Evolutionary conservation across 2,113 vertebrate genomes (phyloP), one percentile per base, ranked within the genome.

Genomic region (Nymphicus hollandicus): DNA sequence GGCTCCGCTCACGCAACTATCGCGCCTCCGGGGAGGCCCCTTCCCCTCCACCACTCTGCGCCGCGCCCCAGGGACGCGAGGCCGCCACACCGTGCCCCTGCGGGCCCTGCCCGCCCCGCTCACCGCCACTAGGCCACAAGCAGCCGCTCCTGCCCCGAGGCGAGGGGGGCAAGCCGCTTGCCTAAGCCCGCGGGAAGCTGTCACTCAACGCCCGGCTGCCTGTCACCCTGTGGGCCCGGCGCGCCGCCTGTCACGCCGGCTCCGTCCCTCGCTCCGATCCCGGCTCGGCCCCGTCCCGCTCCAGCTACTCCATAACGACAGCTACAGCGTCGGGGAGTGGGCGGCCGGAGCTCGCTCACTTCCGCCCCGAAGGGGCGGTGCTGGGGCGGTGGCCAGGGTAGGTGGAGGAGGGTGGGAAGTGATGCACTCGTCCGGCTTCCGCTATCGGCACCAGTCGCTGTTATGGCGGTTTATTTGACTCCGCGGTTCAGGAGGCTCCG

Each of bases 131-230:
- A 53, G 79, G 73, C 68, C 84, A 19, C 33, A 66, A 63, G 14
- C 44, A 77, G 53, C 76, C 22, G 8, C 87, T 64, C 31, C 41
- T 22, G 39, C 39, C 29, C 76, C 43, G 46, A 22, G 5, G 52
- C 31, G n/a, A 46, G n/a, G 49, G 41, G 35, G 14, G 17, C 63
- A 22, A 39, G 76, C 65, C 81, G 85, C 97, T 95, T 79, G 98
- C 98, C 97, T 96, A 81, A 66, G 83, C 79, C 74, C n/a, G 60
- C 24, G 86, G 81, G 80, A 96, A 94, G 87, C 89, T 55, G 52
- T 90, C 35, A 78, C 55, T 35, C 85, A 16, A 76, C 52, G 65
- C 63, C 64, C 63, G 44, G 81, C 58, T 53, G 69, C 46, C 69
- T 15, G 60, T 74, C 55, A 18, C 14, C 56, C 73, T 49, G 44